A percentile compares a stretch with the other conserved stretches of the same genome.
Evolutionary conservation across 2,888 invertebrate species (phyloP).

Genomic region (Hemaris fuciformis): DNA sequence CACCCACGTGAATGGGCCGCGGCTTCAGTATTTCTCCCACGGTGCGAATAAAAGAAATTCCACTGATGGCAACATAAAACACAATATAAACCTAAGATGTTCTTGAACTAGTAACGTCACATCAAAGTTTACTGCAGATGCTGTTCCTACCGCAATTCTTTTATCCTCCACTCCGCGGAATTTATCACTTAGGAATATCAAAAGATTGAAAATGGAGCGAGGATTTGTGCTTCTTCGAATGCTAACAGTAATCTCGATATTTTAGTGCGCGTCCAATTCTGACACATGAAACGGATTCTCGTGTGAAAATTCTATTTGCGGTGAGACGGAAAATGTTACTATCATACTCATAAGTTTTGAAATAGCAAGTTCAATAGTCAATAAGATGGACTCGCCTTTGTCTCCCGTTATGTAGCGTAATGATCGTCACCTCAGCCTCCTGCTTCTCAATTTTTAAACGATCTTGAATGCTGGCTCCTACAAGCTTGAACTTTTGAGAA

Average conservation of each 20-base stretch:
- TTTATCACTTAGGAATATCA: conserved; percentile 7
- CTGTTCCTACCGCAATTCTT: not conserved
- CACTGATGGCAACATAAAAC: not conserved
- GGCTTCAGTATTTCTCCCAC: not conserved
- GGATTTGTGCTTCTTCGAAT: not conserved
- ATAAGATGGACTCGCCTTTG: no score
- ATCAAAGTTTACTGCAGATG: not conserved
- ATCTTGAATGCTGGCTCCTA: no score
- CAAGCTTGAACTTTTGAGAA: no score
- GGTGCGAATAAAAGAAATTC: not conserved
- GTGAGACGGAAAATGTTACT: not conserved
- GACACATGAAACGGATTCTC: not conserved
- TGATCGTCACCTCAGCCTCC: no score
- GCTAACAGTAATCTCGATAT: conserved; percentile 3
- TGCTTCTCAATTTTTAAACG: no score
- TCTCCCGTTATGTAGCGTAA: no score
- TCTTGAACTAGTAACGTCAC: not conserved
- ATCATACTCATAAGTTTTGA: not conserved
- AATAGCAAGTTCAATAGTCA: not conserved
- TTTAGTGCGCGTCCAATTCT: not conserved
- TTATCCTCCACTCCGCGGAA: not conserved
- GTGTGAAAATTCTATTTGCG: not conserved
- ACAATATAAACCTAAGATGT: not conserved
- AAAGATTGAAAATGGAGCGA: not conserved
- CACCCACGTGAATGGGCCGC: conserved; percentile 3